Evolutionary conservation across 2,113 vertebrate genomes (phyloP).

Genomic region (Poeciliopsis occidentalis): DNA sequence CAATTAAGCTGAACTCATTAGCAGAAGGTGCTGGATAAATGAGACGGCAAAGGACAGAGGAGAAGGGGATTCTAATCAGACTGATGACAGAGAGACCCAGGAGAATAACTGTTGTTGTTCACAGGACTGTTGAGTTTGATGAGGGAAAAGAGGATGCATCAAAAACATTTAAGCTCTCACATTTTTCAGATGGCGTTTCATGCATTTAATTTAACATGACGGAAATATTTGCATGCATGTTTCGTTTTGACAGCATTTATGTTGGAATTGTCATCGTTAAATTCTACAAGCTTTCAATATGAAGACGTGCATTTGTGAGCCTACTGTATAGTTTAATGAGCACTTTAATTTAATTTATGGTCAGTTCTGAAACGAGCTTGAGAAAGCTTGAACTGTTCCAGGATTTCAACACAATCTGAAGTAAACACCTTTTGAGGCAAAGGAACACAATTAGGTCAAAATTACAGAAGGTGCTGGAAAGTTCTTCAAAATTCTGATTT

Average conservation of each 20-base stretch:
- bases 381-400: background rate
- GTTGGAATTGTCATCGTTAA: background rate
- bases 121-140: no score
- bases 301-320: background rate
- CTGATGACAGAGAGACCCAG: slow-evolving; percentile 39
- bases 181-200: no score
- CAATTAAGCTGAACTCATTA: slow-evolving; percentile 66
- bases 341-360: background rate
- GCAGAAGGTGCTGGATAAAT: slow-evolving; percentile 52
- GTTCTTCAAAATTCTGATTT: background rate
- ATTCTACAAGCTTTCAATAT: background rate
- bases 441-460: background rate
- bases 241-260: background rate
- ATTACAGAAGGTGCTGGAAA: background rate
- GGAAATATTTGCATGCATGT: background rate
- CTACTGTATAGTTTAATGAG: background rate
- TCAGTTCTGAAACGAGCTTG: background rate
- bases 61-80: slow-evolving; percentile 55
- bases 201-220: no score
- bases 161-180: no score
- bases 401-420: background rate
- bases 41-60: slow-evolving; percentile 23
- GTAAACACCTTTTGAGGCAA: background rate
- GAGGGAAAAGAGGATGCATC: no score
- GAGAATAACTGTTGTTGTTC: slow-evolving; percentile 30